Evolutionary conservation across 2,797 vertebrate species (phyloP).

Genomic region (Vultur gryphus): DNA sequence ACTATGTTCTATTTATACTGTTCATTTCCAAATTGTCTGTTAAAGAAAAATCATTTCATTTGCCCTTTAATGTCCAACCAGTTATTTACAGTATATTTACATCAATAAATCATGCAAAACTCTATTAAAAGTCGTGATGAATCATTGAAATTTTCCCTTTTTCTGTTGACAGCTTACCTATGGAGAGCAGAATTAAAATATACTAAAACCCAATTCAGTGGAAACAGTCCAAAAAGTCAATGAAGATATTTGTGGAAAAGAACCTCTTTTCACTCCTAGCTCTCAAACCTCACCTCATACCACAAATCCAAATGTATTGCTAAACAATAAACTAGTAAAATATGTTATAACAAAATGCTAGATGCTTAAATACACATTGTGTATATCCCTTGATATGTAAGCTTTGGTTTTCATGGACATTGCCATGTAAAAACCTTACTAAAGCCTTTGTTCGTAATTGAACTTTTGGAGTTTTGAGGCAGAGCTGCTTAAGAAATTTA

Average conservation of each 20-base stretch:
- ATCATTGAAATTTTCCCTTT: neutral
- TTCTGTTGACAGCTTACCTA: neutral
- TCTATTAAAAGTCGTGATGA: neutral
- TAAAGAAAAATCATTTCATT: conserved; percentile 61
- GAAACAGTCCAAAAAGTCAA: neutral
- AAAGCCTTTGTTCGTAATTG: neutral
- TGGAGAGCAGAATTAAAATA: neutral
- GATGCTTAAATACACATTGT: neutral
- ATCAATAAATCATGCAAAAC: conserved; percentile 75
- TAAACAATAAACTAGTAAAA: neutral
- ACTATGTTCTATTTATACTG: conserved; percentile 65
- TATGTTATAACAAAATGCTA: neutral
- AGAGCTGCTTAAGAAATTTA: neutral
- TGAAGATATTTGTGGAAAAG: neutral
- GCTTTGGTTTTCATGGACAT: neutral
- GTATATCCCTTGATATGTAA: neutral
- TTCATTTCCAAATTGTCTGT: conserved; percentile 61
- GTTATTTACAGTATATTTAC: conserved; percentile 73
- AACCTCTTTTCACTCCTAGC: neutral
- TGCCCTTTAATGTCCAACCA: conserved; percentile 59
- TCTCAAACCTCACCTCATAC: neutral
- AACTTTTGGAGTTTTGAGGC: neutral
- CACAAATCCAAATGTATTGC: neutral
- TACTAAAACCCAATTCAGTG: neutral
- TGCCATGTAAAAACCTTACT: neutral